phyloP scores from a whole-genome alignment of 2,797 vertebrate genomes.

The Mareca penelope region DNA sequence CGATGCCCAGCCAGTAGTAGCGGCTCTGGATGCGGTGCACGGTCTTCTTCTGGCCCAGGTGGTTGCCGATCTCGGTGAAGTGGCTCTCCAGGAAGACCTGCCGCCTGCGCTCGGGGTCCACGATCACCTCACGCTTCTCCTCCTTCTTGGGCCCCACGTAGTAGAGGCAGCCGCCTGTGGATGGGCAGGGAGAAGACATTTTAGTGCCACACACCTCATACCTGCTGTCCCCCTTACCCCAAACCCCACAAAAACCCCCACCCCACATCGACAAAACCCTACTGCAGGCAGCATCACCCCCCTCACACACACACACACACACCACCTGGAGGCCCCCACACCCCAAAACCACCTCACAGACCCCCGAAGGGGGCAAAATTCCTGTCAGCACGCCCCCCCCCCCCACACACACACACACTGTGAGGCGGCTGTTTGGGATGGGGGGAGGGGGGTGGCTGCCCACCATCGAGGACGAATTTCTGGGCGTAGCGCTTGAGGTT shows the following conservation, averaged over 20 bases:
- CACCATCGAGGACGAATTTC: conserved; percentile 88
- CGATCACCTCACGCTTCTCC: conserved; percentile 91
- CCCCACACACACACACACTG: background rate
- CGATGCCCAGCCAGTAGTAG: conserved; percentile 94
- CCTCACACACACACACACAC: no score
- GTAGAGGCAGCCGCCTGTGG: conserved; percentile 84
- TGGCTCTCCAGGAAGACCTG: conserved; percentile 91
- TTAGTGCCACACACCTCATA: no score
- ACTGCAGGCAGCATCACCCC: no score
- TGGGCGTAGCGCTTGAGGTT: conserved; percentile 89
- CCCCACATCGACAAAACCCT: no score
- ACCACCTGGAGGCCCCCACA: no score
- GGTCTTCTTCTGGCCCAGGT: conserved; percentile 92
- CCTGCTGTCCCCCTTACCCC: no score
- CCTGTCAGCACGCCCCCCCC: no score
- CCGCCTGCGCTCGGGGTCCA: conserved; percentile 84
- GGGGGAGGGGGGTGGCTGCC: background rate
- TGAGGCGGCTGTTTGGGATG: no score
- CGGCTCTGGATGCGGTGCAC: conserved; percentile 90
- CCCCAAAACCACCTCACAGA: no score
- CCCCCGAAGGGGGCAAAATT: no score
- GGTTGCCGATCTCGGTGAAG: conserved; percentile 87
- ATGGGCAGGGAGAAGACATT: no score
- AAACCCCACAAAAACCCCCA: no score
- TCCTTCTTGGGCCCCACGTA: conserved; percentile 91